Evolutionary conservation across 2,888 invertebrate genomes (phyloP).

Genomic region (Panzeria rudis): DNA sequence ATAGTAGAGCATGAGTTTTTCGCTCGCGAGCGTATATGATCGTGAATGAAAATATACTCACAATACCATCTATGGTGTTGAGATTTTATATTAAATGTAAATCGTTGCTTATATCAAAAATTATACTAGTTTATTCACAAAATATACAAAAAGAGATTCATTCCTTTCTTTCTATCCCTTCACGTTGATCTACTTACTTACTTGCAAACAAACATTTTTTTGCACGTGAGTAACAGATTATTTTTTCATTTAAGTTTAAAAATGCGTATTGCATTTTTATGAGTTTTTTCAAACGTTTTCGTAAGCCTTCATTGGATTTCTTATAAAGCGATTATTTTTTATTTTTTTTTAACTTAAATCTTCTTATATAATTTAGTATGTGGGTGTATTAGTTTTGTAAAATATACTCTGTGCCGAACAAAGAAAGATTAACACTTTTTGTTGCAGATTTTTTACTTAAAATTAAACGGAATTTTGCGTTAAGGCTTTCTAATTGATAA

Average conservation of each 20-base stretch:
- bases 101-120: background rate
- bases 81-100: constrained; percentile 10
- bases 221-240: background rate
- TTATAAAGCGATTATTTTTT: constrained; percentile 1
- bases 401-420: constrained; percentile 16
- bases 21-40: background rate
- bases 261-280: constrained; percentile 54
- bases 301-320: constrained; percentile 1
- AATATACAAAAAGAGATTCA: background rate
- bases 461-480: constrained; percentile 6
- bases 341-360: background rate
- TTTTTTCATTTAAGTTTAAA: constrained; percentile 3
- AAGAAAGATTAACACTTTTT: constrained; percentile 22
- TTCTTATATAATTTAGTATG: constrained; percentile 12
- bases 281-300: constrained; percentile 2
- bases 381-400: constrained; percentile 2
- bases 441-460: background rate
- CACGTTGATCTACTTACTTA: background rate
- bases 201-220: background rate
- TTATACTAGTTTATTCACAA: background rate
- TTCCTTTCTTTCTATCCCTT: constrained; percentile 8
- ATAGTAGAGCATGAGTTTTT: too few relatives aligned
- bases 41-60: background rate
- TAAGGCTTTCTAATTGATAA: background rate
- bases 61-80: background rate